Conservation (phyloP, 1,140 invertebrate species). For the Nixonia krombeini region DNA sequence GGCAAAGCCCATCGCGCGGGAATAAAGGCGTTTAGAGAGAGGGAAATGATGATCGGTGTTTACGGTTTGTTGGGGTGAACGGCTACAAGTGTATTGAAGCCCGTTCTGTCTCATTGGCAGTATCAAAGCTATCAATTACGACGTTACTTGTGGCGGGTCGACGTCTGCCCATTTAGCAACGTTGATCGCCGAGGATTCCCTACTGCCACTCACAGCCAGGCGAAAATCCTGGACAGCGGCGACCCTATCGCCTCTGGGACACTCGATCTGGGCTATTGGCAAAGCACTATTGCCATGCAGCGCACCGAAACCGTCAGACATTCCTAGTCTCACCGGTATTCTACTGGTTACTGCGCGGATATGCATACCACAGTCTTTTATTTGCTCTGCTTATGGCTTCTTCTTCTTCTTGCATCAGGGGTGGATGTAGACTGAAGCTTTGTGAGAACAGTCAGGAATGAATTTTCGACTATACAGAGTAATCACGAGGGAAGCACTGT, state of each 20-base stretch:
- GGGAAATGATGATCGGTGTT: no score
- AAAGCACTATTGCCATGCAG: no score
- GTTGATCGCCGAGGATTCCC: slow-evolving; percentile 65
- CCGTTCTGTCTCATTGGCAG: slow-evolving; percentile 70
- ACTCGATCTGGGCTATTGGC: slow-evolving; percentile 58
- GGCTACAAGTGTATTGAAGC: slow-evolving; percentile 35
- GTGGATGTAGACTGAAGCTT: no score
- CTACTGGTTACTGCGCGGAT: slow-evolving; percentile 75
- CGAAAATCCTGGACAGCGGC: slow-evolving; percentile 79
- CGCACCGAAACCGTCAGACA: no score
- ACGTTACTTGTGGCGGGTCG: slow-evolving; percentile 70
- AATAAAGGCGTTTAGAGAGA: no score
- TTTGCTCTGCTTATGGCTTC: slow-evolving; percentile 38
- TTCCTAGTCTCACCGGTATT: slow-evolving; percentile 72
- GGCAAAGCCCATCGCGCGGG: no score
- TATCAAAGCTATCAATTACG: slow-evolving; percentile 54
- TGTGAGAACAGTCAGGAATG: no score
- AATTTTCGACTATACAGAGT: no score
- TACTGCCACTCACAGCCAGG: slow-evolving; percentile 71
- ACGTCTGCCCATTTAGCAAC: slow-evolving; percentile 74
- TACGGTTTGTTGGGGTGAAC: no score
- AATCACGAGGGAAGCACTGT: no score
- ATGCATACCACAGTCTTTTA: not conserved
- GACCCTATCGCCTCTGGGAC: slow-evolving; percentile 71
- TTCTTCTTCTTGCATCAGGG: no score